Conservation (phyloP, 2,888 invertebrate genomes). For the Brenthis hecate region DNA sequence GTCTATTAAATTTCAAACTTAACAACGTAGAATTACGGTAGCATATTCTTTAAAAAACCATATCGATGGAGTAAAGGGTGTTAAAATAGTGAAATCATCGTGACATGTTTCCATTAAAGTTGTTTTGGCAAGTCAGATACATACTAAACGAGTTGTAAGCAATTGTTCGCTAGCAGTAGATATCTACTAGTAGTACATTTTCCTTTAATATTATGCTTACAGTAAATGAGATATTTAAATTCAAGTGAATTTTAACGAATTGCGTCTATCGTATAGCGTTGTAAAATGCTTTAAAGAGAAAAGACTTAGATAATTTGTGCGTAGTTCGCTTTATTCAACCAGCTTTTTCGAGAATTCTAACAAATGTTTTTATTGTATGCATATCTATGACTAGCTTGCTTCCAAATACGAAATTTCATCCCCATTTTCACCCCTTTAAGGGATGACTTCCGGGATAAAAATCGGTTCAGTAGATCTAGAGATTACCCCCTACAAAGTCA, state of each 20-base stretch:
- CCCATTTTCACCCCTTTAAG: too few relatives aligned
- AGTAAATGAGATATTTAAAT: background rate
- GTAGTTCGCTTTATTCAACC: background rate
- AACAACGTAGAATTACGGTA: too few relatives aligned
- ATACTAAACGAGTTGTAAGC: conserved; percentile 13
- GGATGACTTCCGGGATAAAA: too few relatives aligned
- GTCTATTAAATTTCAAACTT: background rate
- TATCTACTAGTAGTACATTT: background rate
- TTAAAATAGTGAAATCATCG: conserved; percentile 19
- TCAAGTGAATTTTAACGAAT: too few relatives aligned
- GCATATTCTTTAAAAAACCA: background rate
- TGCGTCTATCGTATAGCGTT: too few relatives aligned
- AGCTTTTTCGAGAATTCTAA: background rate
- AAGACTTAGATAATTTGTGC: background rate
- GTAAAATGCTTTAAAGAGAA: too few relatives aligned
- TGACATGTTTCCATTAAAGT: conserved; percentile 33
- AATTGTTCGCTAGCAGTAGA: background rate
- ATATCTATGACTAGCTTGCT: too few relatives aligned
- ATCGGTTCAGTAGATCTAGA: too few relatives aligned
- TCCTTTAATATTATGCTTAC: background rate
- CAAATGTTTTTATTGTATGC: background rate
- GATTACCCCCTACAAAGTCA: too few relatives aligned
- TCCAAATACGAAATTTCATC: too few relatives aligned
- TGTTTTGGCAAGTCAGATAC: conserved; percentile 35
- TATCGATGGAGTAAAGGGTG: background rate